Conservation (phyloP, 2,797 vertebrate genomes). For the Malurus splendens region DNA sequence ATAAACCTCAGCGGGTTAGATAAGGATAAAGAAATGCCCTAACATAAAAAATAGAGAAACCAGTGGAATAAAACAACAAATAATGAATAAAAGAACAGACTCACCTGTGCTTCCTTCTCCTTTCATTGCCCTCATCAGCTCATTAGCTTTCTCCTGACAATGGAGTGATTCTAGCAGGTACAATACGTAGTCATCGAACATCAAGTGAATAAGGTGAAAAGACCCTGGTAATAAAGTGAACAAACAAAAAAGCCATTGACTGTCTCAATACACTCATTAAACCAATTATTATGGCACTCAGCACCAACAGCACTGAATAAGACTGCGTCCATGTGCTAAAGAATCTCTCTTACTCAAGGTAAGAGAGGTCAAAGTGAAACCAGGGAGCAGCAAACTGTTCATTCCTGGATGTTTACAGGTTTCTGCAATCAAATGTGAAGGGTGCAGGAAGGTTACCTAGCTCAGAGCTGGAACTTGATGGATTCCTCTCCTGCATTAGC, state of each 20-base stretch:
- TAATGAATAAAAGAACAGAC: background rate
- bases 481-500: background rate
- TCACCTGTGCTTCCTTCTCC: slow-evolving; percentile 88
- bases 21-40: background rate
- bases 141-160: slow-evolving; percentile 94
- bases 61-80: background rate
- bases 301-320: background rate
- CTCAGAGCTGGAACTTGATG: background rate
- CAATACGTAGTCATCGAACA: slow-evolving; percentile 98
- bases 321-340: background rate
- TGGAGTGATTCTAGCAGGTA: slow-evolving; percentile 96
- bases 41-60: background rate
- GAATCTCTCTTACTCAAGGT: background rate
- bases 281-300: background rate
- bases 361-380: background rate
- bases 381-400: background rate
- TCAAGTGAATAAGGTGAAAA: slow-evolving; percentile 97
- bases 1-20: background rate
- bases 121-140: slow-evolving; percentile 96
- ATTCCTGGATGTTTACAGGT: background rate
- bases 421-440: background rate
- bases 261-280: slow-evolving; percentile 17
- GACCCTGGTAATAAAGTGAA: slow-evolving; percentile 79
- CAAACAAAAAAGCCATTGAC: slow-evolving; percentile 46
- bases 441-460: background rate